Percentiles rank a stretch among this genome's conserved stretches.
These are phyloP conservation scores for Cacoxenus indagator DNA, from an alignment of 2,888 invertebrate species.

Conservation along the genomic window DNA sequence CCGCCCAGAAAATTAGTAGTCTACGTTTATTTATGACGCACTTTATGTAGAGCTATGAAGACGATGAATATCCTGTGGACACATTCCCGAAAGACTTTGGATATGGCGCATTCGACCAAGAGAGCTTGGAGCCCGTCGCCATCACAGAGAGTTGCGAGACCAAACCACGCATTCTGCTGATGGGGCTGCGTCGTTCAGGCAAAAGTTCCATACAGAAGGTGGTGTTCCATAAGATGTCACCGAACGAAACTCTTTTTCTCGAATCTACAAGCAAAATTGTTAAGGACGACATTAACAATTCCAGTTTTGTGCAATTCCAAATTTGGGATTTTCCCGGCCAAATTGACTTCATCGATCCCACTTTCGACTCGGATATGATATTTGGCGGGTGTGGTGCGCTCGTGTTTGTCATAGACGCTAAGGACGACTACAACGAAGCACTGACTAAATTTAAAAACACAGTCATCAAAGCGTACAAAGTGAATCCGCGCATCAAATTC, in stretches of 20 bases:
- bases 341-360: constrained; percentile 96
- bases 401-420: constrained; percentile 98
- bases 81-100: constrained; percentile 93
- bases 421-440: constrained; percentile 98
- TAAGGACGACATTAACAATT: constrained; percentile 97
- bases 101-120: constrained; percentile 89
- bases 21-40: neutral
- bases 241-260: constrained; percentile 97
- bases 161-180: constrained; percentile 93
- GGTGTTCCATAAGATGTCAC: constrained; percentile 99
- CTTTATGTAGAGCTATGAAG: constrained; percentile 72
- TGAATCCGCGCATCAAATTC: constrained; percentile 96
- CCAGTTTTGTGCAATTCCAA: constrained; percentile 98
- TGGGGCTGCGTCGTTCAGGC: constrained; percentile 96
- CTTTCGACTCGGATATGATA: constrained; percentile 95
- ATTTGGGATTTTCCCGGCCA: constrained; percentile 99
- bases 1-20: constrained; percentile 9
- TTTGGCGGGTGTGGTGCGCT: constrained; percentile 98
- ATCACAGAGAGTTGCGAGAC: constrained; percentile 68
- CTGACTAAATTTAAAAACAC: constrained; percentile 92
- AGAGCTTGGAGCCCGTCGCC: constrained; percentile 67
- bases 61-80: constrained; percentile 74
- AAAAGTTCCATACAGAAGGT: constrained; percentile 99
- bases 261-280: constrained; percentile 99
- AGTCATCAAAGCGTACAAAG: constrained; percentile 94